phyloP scores from a whole-genome alignment of 2,888 invertebrate genomes.

The Stenodema calcarata region DNA sequence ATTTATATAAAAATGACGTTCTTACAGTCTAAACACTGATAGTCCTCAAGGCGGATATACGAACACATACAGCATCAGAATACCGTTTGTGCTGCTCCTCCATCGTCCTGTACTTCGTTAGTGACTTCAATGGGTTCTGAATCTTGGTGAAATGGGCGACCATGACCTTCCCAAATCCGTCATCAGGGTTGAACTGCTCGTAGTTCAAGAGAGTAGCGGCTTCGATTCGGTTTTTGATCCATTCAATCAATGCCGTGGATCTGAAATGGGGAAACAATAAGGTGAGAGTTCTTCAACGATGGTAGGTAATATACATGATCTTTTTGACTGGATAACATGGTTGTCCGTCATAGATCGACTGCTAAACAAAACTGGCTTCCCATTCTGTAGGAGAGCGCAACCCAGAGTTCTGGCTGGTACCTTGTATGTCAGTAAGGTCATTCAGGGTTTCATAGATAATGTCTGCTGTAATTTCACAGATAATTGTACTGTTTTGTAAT shows the following conservation, averaged over 20 bases:
- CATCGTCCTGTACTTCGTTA: conserved; percentile 60
- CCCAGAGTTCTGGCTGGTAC: no score
- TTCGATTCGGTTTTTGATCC: conserved; percentile 61
- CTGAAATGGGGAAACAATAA: conserved; percentile 57
- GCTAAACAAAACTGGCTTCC: no score
- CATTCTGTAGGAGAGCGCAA: no score
- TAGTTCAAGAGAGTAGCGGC: conserved; percentile 62
- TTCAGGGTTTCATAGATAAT: no score
- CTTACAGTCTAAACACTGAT: no score
- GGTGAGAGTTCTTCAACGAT: background rate
- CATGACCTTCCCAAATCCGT: conserved; percentile 60
- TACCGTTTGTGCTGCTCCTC: conserved; percentile 61
- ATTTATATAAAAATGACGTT: background rate
- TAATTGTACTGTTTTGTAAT: no score
- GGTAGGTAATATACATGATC: no score
- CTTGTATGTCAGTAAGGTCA: no score
- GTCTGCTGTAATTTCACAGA: no score
- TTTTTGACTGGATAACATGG: no score
- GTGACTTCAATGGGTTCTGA: conserved; percentile 62
- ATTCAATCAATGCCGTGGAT: conserved; percentile 61
- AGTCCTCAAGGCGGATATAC: no score
- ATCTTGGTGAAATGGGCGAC: conserved; percentile 61
- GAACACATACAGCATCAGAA: conserved; percentile 2
- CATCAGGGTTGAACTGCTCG: conserved; percentile 61
- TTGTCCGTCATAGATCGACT: no score